phyloP scores from a whole-genome alignment of 1,140 invertebrate genomes.

The Drosophila chauvacae region DNA sequence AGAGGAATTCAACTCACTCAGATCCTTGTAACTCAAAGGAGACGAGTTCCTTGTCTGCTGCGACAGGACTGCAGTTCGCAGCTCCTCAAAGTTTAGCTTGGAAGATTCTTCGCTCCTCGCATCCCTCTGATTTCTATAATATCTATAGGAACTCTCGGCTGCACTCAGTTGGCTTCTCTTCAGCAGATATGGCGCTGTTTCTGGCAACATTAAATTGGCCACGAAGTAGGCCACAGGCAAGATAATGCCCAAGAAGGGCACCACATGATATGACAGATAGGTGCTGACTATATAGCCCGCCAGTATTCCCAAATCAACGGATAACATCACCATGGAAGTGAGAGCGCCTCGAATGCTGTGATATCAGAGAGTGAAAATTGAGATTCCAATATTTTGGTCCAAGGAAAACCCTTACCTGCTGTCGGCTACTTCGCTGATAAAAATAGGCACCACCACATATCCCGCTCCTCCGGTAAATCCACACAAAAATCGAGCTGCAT shows the following conservation, averaged over 20 bases:
- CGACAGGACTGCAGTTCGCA: conserved; percentile 38
- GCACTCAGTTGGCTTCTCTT: conserved; percentile 86
- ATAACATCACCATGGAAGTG: conserved; percentile 93
- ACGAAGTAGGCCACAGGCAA: conserved; percentile 88
- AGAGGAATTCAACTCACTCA: conserved; percentile 47
- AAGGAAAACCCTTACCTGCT: conserved; percentile 36
- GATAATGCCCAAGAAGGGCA: conserved; percentile 89
- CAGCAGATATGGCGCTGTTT: conserved; percentile 91
- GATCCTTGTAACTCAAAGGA: conserved; percentile 52
- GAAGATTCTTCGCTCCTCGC: conserved; percentile 1
- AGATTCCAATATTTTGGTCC: fast-evolving
- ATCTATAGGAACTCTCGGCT: conserved; percentile 87
- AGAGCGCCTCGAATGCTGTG: conserved; percentile 90
- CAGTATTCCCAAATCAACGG: conserved; percentile 92
- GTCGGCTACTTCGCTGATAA: conserved; percentile 84
- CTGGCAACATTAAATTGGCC: conserved; percentile 90
- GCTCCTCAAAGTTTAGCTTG: conserved; percentile 45
- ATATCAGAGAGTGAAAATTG: not conserved
- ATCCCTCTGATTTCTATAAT: conserved; percentile 57
- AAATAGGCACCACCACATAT: conserved; percentile 84
- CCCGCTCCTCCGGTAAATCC: conserved; percentile 84
- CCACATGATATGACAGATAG: conserved; percentile 86
- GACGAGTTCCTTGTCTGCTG: conserved; percentile 35
- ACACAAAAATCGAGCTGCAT: conserved; percentile 82
- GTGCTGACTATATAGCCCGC: conserved; percentile 90